Evolutionary conservation across 2,797 vertebrate genomes (phyloP), one percentile per base, ranked within the genome.

Genomic region (Balearica regulorum): DNA sequence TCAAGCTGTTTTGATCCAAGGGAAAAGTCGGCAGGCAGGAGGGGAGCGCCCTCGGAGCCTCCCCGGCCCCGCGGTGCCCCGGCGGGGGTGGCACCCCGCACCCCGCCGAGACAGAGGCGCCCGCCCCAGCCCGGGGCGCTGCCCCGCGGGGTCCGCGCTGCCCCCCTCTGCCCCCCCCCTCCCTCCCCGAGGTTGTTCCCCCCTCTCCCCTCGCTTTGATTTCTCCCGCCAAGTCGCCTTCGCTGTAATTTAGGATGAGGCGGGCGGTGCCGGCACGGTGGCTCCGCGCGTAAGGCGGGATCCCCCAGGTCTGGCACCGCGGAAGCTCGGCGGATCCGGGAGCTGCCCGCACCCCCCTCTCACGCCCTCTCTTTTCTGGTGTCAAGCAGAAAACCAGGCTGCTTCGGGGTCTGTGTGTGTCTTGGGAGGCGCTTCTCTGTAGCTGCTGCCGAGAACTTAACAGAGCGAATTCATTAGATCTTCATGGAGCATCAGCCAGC

Each of bases 1-100:
- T 97, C 98, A 93, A 96, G 97, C 97, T 98, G 98, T 92, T 98
- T 98, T 97, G 97, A 98, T 97, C 95, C 97, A 87, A 95, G 97
- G 96, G 94, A 90, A 90, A 97, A 97, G 72, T 90, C 96, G 94
- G 93, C 96, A 41, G 87, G 87, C 91, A 80, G 95, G 72, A 96
- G 90, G 89, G 93, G 78, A 96, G 96, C 80, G 86, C 94, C 68
- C 75, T 25, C 41, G 48, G 84, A 93, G 69, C 91, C 83, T 39
- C 79, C 89, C 85, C 71, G 57, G 83, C 83, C 89, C 89, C 86
- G 60, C 91, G 13, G 64, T 73, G 80, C 92, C 64, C 81, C 65
- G 57, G 28, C 31, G 70, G 70, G 73, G 83, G 44, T 58, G 54
- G n/a, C 80, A 62, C n/a, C 83, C 53, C 35, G 55, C 64, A 25